phyloP scores from a whole-genome alignment of 2,113 vertebrate species.

The Hipposideros armiger region DNA sequence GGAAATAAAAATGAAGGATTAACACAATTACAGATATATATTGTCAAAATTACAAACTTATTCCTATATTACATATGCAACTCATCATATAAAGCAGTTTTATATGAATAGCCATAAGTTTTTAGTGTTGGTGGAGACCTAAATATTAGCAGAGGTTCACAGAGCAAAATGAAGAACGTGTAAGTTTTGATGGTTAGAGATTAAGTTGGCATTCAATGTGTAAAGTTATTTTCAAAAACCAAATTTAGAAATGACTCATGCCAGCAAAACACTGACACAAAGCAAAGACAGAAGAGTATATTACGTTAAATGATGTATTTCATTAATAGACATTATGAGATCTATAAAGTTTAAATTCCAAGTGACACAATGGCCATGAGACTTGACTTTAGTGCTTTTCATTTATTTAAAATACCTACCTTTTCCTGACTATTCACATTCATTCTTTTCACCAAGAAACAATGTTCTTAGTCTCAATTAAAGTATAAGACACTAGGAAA shows the following conservation, averaged over 20 bases:
- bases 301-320: neutral
- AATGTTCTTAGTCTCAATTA: neutral
- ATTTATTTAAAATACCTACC: accelerated
- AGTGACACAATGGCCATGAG: accelerated
- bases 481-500: neutral
- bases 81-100: neutral
- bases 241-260: neutral
- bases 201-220: neutral
- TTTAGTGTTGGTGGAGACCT: neutral
- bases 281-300: neutral
- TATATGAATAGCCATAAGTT: neutral
- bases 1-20: neutral
- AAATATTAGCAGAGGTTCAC: neutral
- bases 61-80: neutral
- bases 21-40: neutral
- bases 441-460: neutral
- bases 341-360: neutral
- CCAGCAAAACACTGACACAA: neutral
- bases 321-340: neutral
- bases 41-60: neutral
- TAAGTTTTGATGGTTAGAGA: neutral
- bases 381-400: neutral
- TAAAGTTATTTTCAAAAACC: neutral
- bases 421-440: neutral
- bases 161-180: neutral